phyloP scores from a whole-genome alignment of 2,113 vertebrate genomes.

The Pao palembangensis region DNA sequence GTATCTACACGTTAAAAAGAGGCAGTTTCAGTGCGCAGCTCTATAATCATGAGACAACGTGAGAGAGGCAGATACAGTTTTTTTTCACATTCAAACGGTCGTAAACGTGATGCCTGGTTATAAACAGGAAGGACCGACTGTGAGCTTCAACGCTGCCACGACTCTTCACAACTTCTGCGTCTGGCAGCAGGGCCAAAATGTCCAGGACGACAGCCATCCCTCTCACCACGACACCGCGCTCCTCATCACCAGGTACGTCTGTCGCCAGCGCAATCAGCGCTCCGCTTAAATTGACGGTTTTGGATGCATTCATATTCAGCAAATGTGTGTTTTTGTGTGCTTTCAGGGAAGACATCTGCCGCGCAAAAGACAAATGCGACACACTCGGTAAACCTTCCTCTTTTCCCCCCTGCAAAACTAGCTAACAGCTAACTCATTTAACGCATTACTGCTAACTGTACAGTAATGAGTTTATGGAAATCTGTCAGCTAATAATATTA shows the following conservation, averaged over 20 bases:
- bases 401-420: slow-evolving; percentile 12
- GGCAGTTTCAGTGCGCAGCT: too few relatives aligned
- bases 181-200: slow-evolving; percentile 92
- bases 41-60: too few relatives aligned
- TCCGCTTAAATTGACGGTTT: background rate
- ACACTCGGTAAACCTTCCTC: slow-evolving; percentile 87
- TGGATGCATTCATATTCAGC: background rate
- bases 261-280: background rate
- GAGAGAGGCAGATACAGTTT: background rate
- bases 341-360: slow-evolving; percentile 95
- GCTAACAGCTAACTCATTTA: slow-evolving; percentile 18
- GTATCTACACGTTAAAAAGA: background rate
- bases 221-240: slow-evolving; percentile 94
- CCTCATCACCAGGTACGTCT: slow-evolving; percentile 88
- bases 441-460: slow-evolving; percentile 11
- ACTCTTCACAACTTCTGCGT: slow-evolving; percentile 94
- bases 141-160: slow-evolving; percentile 89
- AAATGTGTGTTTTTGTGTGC: background rate
- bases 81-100: background rate
- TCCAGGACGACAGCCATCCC: slow-evolving; percentile 86
- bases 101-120: slow-evolving; percentile 1
- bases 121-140: slow-evolving; percentile 86
- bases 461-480: slow-evolving; percentile 54
- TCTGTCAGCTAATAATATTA: slow-evolving; percentile 60
- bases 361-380: slow-evolving; percentile 93